Conservation (phyloP, 2,113 vertebrate species). For the Podarcis cretensis region DNA sequence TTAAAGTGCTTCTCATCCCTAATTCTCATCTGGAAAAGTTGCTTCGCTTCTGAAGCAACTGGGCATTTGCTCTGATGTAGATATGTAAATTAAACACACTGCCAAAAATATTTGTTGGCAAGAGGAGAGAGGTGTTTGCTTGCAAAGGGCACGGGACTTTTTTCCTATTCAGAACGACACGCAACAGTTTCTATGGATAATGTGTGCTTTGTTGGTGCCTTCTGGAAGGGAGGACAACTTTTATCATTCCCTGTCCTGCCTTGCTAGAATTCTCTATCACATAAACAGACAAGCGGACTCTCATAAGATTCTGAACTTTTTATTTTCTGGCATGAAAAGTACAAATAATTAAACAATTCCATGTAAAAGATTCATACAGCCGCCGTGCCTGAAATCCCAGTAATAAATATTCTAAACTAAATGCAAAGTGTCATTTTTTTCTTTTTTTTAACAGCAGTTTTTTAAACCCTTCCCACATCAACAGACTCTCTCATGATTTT, state of each 20-base stretch:
- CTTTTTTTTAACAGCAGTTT: conserved; percentile 75
- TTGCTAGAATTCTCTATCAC: not conserved
- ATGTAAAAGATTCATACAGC: conserved; percentile 96
- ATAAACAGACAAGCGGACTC: not conserved
- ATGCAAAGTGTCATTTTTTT: conserved; percentile 87
- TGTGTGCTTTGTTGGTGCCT: not conserved
- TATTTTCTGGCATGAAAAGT: conserved; percentile 98
- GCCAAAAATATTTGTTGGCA: too few relatives aligned
- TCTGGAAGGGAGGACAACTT: not conserved
- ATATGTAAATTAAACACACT: not conserved
- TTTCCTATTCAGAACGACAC: too few relatives aligned
- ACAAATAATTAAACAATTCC: conserved; percentile 98
- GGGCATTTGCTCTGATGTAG: not conserved
- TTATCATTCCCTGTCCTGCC: too few relatives aligned
- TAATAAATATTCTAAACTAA: conserved; percentile 91
- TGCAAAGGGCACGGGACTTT: not conserved
- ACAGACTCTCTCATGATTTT: conserved; percentile 27
- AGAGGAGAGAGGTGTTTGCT: not conserved
- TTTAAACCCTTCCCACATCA: conserved; percentile 54
- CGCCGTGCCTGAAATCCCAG: conserved; percentile 91
- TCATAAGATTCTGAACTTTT: conserved; percentile 89
- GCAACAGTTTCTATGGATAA: not conserved
- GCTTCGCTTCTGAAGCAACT: not conserved
- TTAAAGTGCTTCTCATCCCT: not conserved
- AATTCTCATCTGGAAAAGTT: not conserved